Conservation (phyloP, 2,797 vertebrate genomes). For the Hyperoplus immaculatus region DNA sequence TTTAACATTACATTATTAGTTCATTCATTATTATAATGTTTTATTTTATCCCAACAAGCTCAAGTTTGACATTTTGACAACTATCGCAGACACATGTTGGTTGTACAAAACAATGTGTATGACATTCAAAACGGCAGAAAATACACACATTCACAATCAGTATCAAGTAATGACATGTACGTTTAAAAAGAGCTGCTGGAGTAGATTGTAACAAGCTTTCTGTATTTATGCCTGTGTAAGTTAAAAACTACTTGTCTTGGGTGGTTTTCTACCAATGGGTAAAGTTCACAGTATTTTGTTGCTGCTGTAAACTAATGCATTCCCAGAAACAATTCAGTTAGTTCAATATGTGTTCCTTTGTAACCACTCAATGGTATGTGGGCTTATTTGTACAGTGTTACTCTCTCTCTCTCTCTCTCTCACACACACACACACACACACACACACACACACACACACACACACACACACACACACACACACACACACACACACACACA, state of each 20-base stretch:
- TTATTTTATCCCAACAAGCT: background rate
- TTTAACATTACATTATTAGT: too few species aligned
- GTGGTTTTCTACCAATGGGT: background rate
- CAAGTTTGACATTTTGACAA: background rate
- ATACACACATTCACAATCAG: background rate
- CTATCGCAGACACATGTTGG: background rate
- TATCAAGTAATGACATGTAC: background rate
- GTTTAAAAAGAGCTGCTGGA: background rate
- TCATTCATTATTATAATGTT: too few species aligned
- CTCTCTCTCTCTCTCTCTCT: background rate
- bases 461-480: slow-evolving; percentile 14
- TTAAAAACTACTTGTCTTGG: background rate
- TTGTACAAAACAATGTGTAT: background rate
- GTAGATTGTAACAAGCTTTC: background rate
- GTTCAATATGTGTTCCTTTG: background rate
- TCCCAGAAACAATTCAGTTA: background rate
- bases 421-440: background rate
- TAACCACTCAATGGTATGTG: background rate
- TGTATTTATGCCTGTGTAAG: background rate
- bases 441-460: background rate
- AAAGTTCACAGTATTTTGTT: background rate
- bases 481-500: slow-evolving; percentile 9
- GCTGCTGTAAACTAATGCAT: background rate
- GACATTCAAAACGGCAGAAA: background rate
- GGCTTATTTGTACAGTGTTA: background rate